Evolutionary conservation across 2,113 vertebrate species (phyloP).

Genomic region (Hippoglossus stenolepis): DNA sequence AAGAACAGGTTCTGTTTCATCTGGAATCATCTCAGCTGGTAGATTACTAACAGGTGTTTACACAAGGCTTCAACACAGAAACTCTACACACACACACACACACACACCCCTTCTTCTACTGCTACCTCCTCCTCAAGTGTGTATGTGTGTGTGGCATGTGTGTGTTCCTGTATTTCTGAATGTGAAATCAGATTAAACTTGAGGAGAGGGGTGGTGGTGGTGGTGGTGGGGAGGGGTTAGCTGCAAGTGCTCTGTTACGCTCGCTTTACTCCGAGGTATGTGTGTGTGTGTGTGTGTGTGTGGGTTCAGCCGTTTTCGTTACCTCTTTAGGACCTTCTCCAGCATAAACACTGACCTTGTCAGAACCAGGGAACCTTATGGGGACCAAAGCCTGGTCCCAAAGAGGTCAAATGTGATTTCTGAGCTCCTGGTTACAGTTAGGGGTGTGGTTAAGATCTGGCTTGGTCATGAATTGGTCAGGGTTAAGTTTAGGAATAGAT

Average conservation of each 20-base stretch:
- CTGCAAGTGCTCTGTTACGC: conserved; percentile 60
- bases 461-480: neutral
- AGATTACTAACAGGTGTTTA: conserved; percentile 75
- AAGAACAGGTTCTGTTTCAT: conserved; percentile 67
- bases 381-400: neutral
- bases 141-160: conserved; percentile 1
- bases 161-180: conserved; percentile 55
- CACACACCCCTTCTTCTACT: conserved; percentile 2
- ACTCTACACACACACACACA: conserved; percentile 20
- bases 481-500: neutral
- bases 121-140: conserved; percentile 15
- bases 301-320: neutral
- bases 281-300: conserved; percentile 27
- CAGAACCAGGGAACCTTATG: neutral
- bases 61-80: conserved; percentile 51
- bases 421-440: neutral
- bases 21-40: conserved; percentile 70
- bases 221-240: conserved; percentile 13
- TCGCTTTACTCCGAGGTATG: conserved; percentile 71
- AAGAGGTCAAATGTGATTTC: neutral
- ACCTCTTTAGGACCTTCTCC: neutral
- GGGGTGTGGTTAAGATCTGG: neutral
- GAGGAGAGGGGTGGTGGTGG: conserved; percentile 11
- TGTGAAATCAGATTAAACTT: conserved; percentile 68
- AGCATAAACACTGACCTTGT: neutral